phyloP scores from a whole-genome alignment of 2,113 vertebrate genomes.

The Cottus gobio region DNA sequence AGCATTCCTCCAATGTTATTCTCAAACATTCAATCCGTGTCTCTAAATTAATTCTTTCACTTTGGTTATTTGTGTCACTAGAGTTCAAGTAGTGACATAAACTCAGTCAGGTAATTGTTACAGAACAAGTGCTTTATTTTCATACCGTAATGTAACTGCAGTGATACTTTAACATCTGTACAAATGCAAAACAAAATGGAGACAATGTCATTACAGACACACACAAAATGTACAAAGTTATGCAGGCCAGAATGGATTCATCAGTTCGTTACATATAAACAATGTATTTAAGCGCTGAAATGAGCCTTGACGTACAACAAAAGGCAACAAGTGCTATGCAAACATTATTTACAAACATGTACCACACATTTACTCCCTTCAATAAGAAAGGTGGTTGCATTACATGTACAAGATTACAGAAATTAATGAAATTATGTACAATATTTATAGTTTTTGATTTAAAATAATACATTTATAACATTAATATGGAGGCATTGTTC shows the following conservation, averaged over 20 bases:
- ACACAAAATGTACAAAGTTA: constrained; percentile 91
- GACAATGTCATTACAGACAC: constrained; percentile 89
- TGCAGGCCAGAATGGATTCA: constrained; percentile 87
- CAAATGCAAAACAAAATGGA: constrained; percentile 95
- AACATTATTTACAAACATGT: constrained; percentile 97
- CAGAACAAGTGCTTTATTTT: constrained; percentile 98
- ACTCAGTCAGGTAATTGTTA: constrained; percentile 59
- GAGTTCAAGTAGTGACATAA: constrained; percentile 1
- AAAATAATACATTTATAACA: constrained; percentile 82
- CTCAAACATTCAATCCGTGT: neutral
- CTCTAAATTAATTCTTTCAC: neutral
- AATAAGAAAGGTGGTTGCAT: constrained; percentile 95
- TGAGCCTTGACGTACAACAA: constrained; percentile 86
- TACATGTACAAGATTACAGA: constrained; percentile 87
- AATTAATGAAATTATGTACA: constrained; percentile 85
- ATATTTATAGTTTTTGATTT: constrained; percentile 84
- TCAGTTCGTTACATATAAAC: constrained; percentile 89
- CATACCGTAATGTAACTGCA: constrained; percentile 92
- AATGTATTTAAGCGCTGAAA: constrained; percentile 88
- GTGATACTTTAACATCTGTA: constrained; percentile 98
- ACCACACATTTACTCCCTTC: constrained; percentile 91
- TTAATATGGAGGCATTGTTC: constrained; percentile 74
- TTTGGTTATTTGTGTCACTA: neutral
- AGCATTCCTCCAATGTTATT: neutral
- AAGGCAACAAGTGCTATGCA: constrained; percentile 92